Conservation (phyloP, 2,888 invertebrate genomes). For the Nephrotoma appendiculata region DNA sequence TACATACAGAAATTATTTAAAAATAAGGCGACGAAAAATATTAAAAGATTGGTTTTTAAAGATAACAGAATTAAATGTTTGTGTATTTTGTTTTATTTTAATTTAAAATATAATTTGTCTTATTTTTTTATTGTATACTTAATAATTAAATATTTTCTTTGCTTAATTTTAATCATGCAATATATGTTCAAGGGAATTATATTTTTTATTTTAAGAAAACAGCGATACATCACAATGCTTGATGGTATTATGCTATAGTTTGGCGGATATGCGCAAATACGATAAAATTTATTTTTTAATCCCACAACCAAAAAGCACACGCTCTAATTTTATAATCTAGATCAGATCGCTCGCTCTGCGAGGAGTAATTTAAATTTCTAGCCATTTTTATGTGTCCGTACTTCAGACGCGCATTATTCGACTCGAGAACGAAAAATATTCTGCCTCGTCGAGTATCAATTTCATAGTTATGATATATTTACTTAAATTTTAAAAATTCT, state of each 20-base stretch:
- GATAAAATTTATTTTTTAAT: not conserved
- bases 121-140: not conserved
- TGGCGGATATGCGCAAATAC: not conserved
- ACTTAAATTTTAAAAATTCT: not conserved
- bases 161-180: not conserved
- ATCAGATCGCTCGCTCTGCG: not conserved
- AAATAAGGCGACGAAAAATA: not conserved
- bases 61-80: not conserved
- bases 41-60: not conserved
- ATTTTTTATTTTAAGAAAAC: not conserved
- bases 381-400: not conserved
- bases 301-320: not conserved
- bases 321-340: not conserved
- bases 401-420: not conserved
- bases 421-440: not conserved
- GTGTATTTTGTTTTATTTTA: not conserved
- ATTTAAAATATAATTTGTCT: not conserved
- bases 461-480: not conserved
- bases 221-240: not conserved
- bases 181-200: not conserved
- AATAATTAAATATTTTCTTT: not conserved
- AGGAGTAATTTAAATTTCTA: not conserved
- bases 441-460: not conserved
- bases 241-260: not conserved
- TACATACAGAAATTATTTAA: not conserved